Base-by-base conservation (phyloP, 2,797 vertebrate genomes). In the Spatula clypeata region DNA sequence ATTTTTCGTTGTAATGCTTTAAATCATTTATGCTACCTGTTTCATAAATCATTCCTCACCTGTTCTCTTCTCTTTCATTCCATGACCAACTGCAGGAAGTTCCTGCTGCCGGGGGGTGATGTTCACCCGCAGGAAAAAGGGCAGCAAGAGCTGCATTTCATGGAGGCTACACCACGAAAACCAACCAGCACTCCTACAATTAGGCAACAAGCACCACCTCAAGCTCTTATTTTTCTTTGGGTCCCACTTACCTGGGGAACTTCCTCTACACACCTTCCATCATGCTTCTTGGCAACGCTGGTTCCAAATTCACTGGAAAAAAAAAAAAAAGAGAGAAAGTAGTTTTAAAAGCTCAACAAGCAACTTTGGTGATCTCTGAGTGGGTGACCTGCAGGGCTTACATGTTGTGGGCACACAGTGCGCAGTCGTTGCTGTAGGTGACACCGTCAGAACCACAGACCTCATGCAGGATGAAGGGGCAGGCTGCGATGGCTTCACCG, bases 401-500 rank as follows among this genome's bases (percentile, higher is more conserved):
- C 96, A 76, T 72, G 71, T 96, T 97, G 2, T 96, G 96, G 80
- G 95, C 95, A 40, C 96, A 97, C 21, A 97, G 90, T 0, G 6
- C 6, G 1, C 96, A 97, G 74, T 97, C 95, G 1, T 96, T 97
- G 94, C 21, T 27, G 80, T 97, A 97, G 90, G 96, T 96, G 86
- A 21, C 74, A 0, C 83, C 80, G 0, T 97, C 95, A 0, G 95
- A 93, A 3, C 96, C 96, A 21, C 96, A 97, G 88, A 97, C 23
- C 92, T 96, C 96, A 0, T 1, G 93, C 90, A 96, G 77, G 83
- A 93, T 45, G 71, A 0, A 95, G 60, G 95, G 96, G 49, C 96
- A 97, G 83, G 93, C 94, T 3, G 15, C 0, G 0, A 79, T 11
- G 42, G 60, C 32, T 77, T 95, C 93, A 0, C 74, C 83, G 0